These are phyloP conservation scores for Melopsittacus undulatus DNA, from an alignment of 2,797 vertebrate species.

Conservation along the genomic window DNA sequence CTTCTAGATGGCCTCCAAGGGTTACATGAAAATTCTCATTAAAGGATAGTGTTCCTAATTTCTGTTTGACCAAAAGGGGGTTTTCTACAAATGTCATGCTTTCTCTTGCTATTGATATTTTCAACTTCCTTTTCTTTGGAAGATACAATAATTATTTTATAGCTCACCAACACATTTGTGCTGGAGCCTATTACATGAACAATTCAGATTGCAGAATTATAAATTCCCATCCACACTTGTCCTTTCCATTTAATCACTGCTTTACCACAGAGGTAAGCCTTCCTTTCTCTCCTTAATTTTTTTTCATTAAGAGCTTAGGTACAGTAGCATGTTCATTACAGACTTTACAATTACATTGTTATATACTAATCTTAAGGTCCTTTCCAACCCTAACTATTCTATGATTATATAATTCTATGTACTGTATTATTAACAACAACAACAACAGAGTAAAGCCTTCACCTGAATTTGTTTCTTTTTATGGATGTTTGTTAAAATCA, in stretches of 20 bases:
- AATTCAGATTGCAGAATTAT: neutral
- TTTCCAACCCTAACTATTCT: no score
- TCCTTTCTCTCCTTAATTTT: neutral
- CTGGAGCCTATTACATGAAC: neutral
- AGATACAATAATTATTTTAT: neutral
- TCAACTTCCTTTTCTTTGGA: neutral
- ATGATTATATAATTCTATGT: neutral
- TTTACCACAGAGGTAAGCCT: neutral
- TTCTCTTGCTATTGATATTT: neutral
- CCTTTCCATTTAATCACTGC: neutral
- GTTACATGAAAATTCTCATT: neutral
- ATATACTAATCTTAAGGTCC: neutral
- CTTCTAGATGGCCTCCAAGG: neutral
- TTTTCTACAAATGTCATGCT: neutral
- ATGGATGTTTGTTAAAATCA: slow-evolving; percentile 22
- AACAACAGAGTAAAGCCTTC: slow-evolving; percentile 34
- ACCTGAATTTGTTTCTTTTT: slow-evolving; percentile 35
- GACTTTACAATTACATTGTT: neutral
- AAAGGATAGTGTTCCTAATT: neutral
- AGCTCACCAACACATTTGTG: neutral
- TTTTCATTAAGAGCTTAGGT: slow-evolving; percentile 11
- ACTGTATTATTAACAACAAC: slow-evolving; percentile 31
- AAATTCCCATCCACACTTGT: neutral
- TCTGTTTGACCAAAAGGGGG: neutral
- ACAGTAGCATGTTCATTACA: neutral